Base-by-base conservation (phyloP, 2,888 invertebrate species). In the Aproaerema taeniolella region DNA sequence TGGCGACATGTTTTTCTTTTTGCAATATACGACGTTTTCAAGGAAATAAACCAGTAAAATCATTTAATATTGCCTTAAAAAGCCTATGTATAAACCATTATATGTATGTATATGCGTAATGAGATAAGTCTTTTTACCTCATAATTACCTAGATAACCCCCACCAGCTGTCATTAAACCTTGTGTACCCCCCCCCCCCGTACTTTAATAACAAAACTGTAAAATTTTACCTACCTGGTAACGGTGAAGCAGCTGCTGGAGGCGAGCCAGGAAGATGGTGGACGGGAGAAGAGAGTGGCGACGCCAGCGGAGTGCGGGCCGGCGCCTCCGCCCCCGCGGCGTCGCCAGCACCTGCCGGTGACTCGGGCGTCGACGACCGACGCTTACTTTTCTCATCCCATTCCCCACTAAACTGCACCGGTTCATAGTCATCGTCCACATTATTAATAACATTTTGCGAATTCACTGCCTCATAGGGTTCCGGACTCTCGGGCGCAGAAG, bases 341-440 rank as follows among this genome's bases (percentile, higher is more conserved):
- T 9, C 26, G 2, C n/a, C n/a, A n/a, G 2, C 26, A 45, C 60
- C 61, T 26, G 61, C 60, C 39, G 74, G 67, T 15, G 74, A 72
- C 48, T 81, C 81, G 1, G 83, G 82, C 29, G 85, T 82, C 15
- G 82, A 82, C 32, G 86, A 81, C 26, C 78, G 73, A 13, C 81
- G 70, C 48, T 72, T 75, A 38, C 51, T 59, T 61, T 76, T 79
- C 34, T 77, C 77, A 42, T 78, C 77, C 79, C 78, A 78, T 28
- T 71, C 74, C 25, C 61, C 70, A 53, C 60, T 69, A 50, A 73
- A 77, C 42, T 72, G 66, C 49, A 77, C 62, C 26, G 71, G 61
- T 46, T 81, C 80, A 48, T 80, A 80, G 41, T 76, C 70, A 43
- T 76, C 77, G 26, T 70, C 72, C 28, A 54, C 47, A 45, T 58